These are phyloP conservation scores for Chanos chanos DNA, from an alignment of 2,797 vertebrate genomes.

Conservation along the genomic window DNA sequence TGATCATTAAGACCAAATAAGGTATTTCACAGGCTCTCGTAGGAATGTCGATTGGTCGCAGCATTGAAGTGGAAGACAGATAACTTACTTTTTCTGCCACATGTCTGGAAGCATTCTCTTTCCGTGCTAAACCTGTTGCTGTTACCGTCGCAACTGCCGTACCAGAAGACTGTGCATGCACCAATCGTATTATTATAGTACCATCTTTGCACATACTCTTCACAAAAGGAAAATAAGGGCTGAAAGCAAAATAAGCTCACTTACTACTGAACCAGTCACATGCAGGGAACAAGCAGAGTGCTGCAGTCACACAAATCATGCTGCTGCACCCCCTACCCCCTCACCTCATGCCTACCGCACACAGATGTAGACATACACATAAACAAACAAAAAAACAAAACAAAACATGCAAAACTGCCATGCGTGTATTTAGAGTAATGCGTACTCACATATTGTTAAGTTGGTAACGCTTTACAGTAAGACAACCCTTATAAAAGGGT, in stretches of 20 bases:
- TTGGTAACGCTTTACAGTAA: too few relatives aligned
- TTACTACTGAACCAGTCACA: conserved; percentile 25
- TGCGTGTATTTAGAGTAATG: too few relatives aligned
- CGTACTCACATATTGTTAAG: too few relatives aligned
- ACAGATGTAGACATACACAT: too few relatives aligned
- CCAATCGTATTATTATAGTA: conserved; percentile 59
- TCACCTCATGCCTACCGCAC: too few relatives aligned
- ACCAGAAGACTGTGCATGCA: conserved; percentile 72
- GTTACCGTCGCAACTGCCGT: conserved; percentile 69
- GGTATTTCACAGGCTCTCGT: neutral
- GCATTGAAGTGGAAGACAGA: neutral
- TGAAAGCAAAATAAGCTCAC: conserved; percentile 68
- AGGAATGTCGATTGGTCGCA: neutral
- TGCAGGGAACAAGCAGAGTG: neutral
- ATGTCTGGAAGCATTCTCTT: conserved; percentile 63
- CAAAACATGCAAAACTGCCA: too few relatives aligned
- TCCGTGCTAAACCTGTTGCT: conserved; percentile 69
- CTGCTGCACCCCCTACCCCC: too few relatives aligned
- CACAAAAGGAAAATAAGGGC: conserved; percentile 62
- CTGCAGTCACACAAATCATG: neutral
- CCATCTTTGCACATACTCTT: conserved; percentile 54
- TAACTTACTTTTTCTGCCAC: conserved; percentile 61
- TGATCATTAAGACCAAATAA: neutral
- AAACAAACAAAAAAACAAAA: neutral
- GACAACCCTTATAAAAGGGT: too few relatives aligned